Base-by-base conservation (phyloP, 2,797 vertebrate species). In the Mastacembelus armatus region DNA sequence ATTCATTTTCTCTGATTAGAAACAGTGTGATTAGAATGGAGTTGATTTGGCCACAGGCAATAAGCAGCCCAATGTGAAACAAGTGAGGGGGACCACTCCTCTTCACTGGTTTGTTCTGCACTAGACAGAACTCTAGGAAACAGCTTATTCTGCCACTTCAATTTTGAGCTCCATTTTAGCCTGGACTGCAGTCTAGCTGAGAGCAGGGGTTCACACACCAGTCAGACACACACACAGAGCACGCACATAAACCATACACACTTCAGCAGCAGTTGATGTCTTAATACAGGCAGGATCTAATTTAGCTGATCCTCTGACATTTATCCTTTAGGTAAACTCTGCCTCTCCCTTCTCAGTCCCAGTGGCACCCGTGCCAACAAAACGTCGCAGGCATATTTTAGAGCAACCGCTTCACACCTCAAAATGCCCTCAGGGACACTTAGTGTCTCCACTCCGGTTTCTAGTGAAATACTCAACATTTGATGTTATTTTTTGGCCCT, bases 241-340 rank as follows among this genome's bases (percentile, higher is more conserved):
- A 59, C 71, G 68, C 58, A 69, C 57, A 66, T 54, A 59, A 59
- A 47, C 76, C 67, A 33, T 56, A 40, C 68, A 66, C 80, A 80
- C 79, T 85, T 75, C 82, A 83, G 78, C 81, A n/a, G 81, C 75
- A 33, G 81, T 81, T 89, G 89, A 92, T 92, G 90, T 92, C 89
- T 92, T 91, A 91, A 91, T 91, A 88, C 84, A 71, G 83, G 65
- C 83, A 71, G 84, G 71, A 90, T 90, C 88, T 90, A 90, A 91
- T 91, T 91, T 91, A 86, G 84, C 80, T 78, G 80, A 90, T 91
- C 86, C 86, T 73, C 88, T 92, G 91, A 92, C 92, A 90, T 91
- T 93, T 89, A 93, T 93, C 92, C 92, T 85, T 92, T 91, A 85
- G 88, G 92, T 93, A 93, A 93, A 93, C 91, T 90, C 74, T 58